Evolutionary conservation across 2,797 vertebrate species (phyloP), one percentile per base, ranked within the genome.

Genomic region (Steatocranus sp.): DNA sequence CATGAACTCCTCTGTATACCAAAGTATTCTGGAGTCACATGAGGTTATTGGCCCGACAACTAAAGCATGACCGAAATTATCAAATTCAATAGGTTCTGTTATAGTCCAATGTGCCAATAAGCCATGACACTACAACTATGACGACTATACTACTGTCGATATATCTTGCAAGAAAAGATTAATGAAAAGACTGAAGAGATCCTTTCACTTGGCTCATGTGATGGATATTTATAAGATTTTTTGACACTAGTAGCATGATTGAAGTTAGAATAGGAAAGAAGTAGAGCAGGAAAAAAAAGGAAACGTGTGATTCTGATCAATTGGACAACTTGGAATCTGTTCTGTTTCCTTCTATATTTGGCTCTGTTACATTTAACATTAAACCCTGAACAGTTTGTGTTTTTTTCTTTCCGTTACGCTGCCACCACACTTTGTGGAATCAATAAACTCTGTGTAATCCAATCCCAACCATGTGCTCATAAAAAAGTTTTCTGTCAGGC

Each of bases 1-100:
- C 9, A 70, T 5, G 41, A 70, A 70, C 41, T 46, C 14, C 23
- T 70, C 1, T 70, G 38, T 46, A 46, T 5, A 70, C 15, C 23
- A 46, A 27, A 70, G 38, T 70, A 66, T 23, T 66, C 34, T 66
- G 14, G 20, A 18, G 38, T 0, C 9, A 0, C 0, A 7, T 70
- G 66, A 70, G 66, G 9, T 27, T 41, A 46, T 43, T 25, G 3
- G 36, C 6, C 38, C 0, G 1, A 27, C 63, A 68, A 25, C 63
- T 68, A 70, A 68, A 68, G 8, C 63, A 23, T 23, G 34, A 0
- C 12, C 1, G 0, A 38, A 61, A 58, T 58, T 1, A 58, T 5
- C 54, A 36, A 34, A 36, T 20, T n/a, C 58, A 63, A 63, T 12
- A 8, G 7, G 0, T 38, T 38, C 3, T 38, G 34, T 23, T 38